These are phyloP conservation scores for Hyles lineata DNA, from an alignment of 2,888 invertebrate species.

Conservation along the genomic window DNA sequence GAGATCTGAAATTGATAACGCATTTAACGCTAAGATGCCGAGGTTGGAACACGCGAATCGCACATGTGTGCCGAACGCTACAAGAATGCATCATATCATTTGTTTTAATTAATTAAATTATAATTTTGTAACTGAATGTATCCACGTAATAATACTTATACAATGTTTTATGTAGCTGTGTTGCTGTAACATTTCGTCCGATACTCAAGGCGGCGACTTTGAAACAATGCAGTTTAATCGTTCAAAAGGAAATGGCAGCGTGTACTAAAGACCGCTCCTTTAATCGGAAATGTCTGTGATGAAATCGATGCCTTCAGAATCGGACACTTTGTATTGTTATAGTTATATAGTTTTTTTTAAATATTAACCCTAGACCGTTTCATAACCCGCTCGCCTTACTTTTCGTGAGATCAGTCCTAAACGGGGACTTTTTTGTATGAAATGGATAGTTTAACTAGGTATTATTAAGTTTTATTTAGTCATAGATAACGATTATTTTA, in stretches of 20 bases:
- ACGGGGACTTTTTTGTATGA: slow-evolving; percentile 83
- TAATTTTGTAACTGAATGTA: slow-evolving; percentile 71
- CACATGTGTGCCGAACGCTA: slow-evolving; percentile 69
- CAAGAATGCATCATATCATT: slow-evolving; percentile 86
- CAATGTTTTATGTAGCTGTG: slow-evolving; percentile 50
- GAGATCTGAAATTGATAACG: slow-evolving; percentile 27
- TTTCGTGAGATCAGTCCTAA: slow-evolving; percentile 56
- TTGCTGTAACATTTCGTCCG: slow-evolving; percentile 38
- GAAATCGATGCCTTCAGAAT: slow-evolving; percentile 1
- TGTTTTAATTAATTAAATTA: slow-evolving; percentile 82
- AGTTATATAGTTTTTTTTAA: slow-evolving; percentile 9
- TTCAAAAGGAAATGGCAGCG: slow-evolving; percentile 6
- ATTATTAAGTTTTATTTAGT: slow-evolving; percentile 40
- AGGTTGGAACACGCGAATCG: slow-evolving; percentile 57
- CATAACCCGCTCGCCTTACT: slow-evolving; percentile 32
- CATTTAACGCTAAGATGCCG: slow-evolving; percentile 13
- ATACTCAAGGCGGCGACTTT: slow-evolving; percentile 27
- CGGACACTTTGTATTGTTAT: slow-evolving; percentile 18
- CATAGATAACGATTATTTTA: slow-evolving; percentile 20
- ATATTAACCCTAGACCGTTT: slow-evolving; percentile 29
- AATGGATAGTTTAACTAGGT: slow-evolving; percentile 60
- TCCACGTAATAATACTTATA: slow-evolving; percentile 68
- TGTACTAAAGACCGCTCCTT: neutral
- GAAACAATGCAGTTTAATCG: slow-evolving; percentile 8
- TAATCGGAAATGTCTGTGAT: neutral